Base-by-base conservation (phyloP, 2,113 vertebrate species). In the Poicephalus gulielmi region DNA sequence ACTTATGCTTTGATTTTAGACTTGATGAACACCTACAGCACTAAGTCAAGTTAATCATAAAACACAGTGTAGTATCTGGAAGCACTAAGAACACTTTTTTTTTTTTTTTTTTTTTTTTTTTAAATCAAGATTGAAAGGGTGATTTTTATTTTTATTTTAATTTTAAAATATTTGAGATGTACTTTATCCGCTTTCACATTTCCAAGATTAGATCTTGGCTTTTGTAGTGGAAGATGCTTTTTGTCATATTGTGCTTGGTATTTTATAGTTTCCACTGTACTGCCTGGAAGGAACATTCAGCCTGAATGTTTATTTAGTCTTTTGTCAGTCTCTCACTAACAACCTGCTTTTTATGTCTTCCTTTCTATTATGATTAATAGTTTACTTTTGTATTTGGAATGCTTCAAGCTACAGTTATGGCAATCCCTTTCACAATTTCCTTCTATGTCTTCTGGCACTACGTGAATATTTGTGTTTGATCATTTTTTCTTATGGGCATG, bases 341-440 rank as follows among this genome's bases (percentile, higher is more conserved):
- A 88, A 77, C 39, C 30, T 77, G 33, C 30, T 73, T 94, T 94
- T 90, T 88, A 85, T 85, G 27, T 80, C 52, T 93, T 90, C 35
- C 49, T 83, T 96, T 92, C 70, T 88, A 47, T 89, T 74, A 37
- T 94, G 88, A 94, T 90, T 96, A 97, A 95, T 67, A 94, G 79
- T 93, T 96, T 92, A 75, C 39, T 84, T 47, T 75, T 83, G 19
- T 91, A 55, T 94, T 78, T 74, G 31, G 44, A 75, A 78, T 70
- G 33, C 53, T 86, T 91, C 55, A 92, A 94, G n/a, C 86, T 90
- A 69, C 44, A 94, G 13, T 69, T 59, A 82, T 60, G 31, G 31
- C 18, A 95, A 91, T 50, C 28, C 44, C 66, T 81, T 92, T 91
- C 76, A 92, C 15, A 87, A 93, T 88, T 94, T 87, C 28, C 9